phyloP scores from a whole-genome alignment of 2,797 vertebrate species.

The Parauchenoglanis ngamensis region DNA sequence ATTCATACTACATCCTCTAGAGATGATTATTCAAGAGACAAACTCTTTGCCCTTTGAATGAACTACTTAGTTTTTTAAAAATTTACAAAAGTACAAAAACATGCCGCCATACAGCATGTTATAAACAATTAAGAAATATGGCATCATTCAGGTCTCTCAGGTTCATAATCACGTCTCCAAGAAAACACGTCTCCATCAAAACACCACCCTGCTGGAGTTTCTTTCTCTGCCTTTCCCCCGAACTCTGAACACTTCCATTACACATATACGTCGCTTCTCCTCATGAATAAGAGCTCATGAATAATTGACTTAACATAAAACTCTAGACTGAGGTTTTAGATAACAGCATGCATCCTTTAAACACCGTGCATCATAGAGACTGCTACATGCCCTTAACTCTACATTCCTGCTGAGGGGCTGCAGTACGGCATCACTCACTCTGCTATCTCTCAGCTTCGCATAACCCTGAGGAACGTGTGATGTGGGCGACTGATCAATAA shows the following conservation, averaged over 20 bases:
- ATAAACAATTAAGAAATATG: not conserved
- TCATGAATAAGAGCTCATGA: not conserved
- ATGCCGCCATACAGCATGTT: not conserved
- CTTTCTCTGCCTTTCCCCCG: conserved; percentile 9
- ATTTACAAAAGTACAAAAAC: too few relatives aligned
- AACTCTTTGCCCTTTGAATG: not conserved
- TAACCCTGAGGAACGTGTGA: not conserved
- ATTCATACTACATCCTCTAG: not conserved
- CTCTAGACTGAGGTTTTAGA: not conserved
- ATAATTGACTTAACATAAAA: conserved; percentile 22
- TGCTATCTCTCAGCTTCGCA: not conserved
- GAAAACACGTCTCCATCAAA: too few relatives aligned
- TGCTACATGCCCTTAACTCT: conserved; percentile 3
- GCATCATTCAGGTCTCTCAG: not conserved
- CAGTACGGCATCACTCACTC: not conserved
- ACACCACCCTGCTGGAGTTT: not conserved
- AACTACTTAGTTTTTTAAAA: not conserved
- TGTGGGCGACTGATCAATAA: conserved; percentile 1
- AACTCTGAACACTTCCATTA: not conserved
- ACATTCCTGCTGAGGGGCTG: not conserved
- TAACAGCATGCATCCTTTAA: not conserved
- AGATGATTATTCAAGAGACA: not conserved
- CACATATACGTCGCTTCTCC: not conserved
- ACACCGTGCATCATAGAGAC: not conserved
- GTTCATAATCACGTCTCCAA: not conserved